Evolutionary conservation across 2,113 vertebrate species (phyloP).

Genomic region (Alaudala cheleensis): DNA sequence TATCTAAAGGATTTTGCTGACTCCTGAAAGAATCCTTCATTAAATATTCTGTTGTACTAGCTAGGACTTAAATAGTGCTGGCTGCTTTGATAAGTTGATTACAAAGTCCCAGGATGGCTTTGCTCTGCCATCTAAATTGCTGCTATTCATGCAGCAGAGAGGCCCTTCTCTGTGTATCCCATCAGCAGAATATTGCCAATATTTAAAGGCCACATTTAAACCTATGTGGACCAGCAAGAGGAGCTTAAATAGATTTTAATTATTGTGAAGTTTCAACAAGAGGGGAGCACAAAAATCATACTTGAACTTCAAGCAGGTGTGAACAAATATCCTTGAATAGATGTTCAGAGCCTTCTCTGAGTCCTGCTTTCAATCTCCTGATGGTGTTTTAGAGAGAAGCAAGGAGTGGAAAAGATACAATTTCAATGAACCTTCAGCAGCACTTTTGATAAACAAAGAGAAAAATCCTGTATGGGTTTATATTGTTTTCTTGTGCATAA

Average conservation of each 20-base stretch:
- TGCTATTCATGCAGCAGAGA: neutral
- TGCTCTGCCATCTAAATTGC: neutral
- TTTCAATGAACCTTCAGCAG: neutral
- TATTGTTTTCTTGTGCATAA: neutral
- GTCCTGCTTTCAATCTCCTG: neutral
- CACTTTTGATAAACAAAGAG: neutral
- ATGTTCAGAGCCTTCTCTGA: neutral
- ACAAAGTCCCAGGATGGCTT: neutral
- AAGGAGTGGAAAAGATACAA: neutral
- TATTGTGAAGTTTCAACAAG: neutral
- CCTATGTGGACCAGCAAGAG: neutral
- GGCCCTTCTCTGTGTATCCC: neutral
- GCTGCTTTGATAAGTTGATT: neutral
- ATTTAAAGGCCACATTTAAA: neutral
- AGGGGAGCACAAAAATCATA: neutral
- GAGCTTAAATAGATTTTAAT: neutral
- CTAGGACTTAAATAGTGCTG: neutral
- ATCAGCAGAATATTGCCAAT: neutral
- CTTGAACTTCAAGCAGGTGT: neutral
- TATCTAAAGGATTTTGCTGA: conserved; percentile 45
- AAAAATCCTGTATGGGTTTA: neutral
- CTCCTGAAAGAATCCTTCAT: neutral
- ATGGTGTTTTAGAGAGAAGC: neutral
- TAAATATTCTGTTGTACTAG: conserved; percentile 37
- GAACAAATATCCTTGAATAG: neutral